Evolutionary conservation across 2,888 invertebrate species (phyloP).

Genomic region (Sarcophaga variegata): DNA sequence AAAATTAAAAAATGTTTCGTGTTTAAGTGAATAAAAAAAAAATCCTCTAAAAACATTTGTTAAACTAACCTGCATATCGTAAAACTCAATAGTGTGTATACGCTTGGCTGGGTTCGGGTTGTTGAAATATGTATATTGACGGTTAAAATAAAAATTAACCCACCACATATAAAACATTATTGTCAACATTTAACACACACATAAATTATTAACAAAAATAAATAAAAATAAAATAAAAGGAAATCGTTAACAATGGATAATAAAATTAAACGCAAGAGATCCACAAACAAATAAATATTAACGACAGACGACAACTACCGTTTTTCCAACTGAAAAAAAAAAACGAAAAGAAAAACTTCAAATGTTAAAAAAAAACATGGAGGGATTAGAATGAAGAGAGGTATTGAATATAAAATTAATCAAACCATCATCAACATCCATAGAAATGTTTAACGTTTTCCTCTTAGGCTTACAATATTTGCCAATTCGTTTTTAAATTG

Average conservation of each 20-base stretch:
- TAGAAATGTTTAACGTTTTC: too few relatives aligned
- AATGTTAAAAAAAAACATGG: neutral
- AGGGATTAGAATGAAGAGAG: too few relatives aligned
- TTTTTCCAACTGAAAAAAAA: neutral
- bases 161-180: constrained; percentile 50
- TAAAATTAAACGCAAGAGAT: constrained; percentile 22
- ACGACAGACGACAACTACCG: neutral
- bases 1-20: neutral
- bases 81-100: constrained; percentile 1
- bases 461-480: too few relatives aligned
- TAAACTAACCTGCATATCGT: neutral
- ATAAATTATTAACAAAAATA: neutral
- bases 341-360: neutral
- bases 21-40: neutral
- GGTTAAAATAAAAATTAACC: constrained; percentile 38
- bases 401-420: too few relatives aligned
- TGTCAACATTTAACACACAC: constrained; percentile 26
- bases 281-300: neutral
- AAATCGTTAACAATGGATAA: constrained; percentile 18
- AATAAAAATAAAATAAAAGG: neutral
- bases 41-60: neutral
- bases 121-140: constrained; percentile 16
- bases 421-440: too few relatives aligned
- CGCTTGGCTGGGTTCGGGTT: constrained; percentile 47
- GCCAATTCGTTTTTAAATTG: too few relatives aligned